Evolutionary conservation across 2,888 invertebrate species (phyloP), one percentile per base, ranked within the genome.

Genomic region (Drosophila fulvimacula): DNA sequence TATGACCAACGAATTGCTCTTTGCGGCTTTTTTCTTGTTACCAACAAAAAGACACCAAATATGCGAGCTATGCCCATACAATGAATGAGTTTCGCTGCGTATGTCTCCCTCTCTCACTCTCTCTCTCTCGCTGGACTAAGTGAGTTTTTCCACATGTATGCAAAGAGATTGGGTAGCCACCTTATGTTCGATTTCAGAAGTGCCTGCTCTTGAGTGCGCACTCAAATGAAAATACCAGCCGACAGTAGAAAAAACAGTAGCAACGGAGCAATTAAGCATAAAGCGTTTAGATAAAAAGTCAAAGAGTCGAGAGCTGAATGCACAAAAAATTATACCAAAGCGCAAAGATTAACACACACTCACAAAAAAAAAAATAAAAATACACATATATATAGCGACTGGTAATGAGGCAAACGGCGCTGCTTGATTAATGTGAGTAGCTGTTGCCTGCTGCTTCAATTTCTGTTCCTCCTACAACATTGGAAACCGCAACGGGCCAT

Each of bases 1-100:
- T 90, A 90, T 90, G 88, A 79, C 78, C 81, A 82, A 89, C 82
- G 88, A 81, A 88, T 87, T 81, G 78, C 78, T 71, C 72, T 76
- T 82, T 82, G 79, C 64, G 77, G 82, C 70, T 79, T 71, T 56
- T 24, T 32, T 15, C 41, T 38, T n/a, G n/a, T n/a, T n/a, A 48
- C 60, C 42, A 65, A 67, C 63, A 68, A 67, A 73, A 70, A 60
- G 52, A 60, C 57, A 71, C 66, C 56, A 80, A 79, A 67, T 69
- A 69, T 69, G 64, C 66, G 42, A 66, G 63, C 60, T 57, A 72
- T 71, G 67, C 60, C 19, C 27, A 55, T 21, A n/a, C 57, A 38
- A 34, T 48, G 61, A 32, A 46, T 30, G 42, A 44, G 36, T 39
- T 39, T 49, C 30, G 17, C 39, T 73, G 24, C 13, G 24, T 44